Percentiles rank a stretch among this genome's conserved stretches.
phyloP scores from a whole-genome alignment of 2,888 invertebrate genomes.

The Torymus aiolomorphi region DNA sequence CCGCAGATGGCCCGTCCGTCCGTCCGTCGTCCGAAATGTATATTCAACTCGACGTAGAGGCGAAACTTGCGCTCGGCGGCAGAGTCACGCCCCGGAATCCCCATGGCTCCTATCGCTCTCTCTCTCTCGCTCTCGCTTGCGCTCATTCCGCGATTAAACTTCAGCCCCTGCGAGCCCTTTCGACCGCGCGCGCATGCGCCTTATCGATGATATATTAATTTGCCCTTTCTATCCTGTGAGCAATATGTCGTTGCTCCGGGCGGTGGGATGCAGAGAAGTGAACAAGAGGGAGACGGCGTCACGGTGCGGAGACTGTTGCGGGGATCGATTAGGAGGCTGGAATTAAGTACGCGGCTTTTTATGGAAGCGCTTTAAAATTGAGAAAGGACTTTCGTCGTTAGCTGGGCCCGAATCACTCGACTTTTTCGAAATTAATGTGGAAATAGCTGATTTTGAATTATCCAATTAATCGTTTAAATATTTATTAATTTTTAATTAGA shows the following conservation, averaged over 20 bases:
- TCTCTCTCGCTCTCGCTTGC: slow-evolving; percentile 28
- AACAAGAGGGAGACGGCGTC: too few species aligned
- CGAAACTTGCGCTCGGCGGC: slow-evolving; percentile 56
- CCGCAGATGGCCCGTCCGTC: slow-evolving; percentile 58
- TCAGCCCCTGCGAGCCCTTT: slow-evolving; percentile 22
- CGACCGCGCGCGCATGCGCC: background rate
- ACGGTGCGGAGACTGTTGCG: too few species aligned
- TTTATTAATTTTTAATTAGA: too few species aligned
- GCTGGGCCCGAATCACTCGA: too few species aligned
- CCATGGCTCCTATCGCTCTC: slow-evolving; percentile 9
- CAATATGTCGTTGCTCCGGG: slow-evolving; percentile 9
- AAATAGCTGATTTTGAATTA: too few species aligned
- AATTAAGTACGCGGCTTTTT: too few species aligned
- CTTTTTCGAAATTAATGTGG: too few species aligned
- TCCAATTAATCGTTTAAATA: too few species aligned
- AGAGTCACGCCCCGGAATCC: slow-evolving; percentile 44
- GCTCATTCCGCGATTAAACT: slow-evolving; percentile 33
- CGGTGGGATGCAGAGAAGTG: too few species aligned
- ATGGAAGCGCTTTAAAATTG: too few species aligned
- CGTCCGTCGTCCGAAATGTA: slow-evolving; percentile 49
- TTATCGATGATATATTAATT: slow-evolving; percentile 45
- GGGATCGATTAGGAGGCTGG: too few species aligned
- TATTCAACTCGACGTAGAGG: slow-evolving; percentile 32
- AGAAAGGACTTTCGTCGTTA: too few species aligned
- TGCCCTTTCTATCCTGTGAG: slow-evolving; percentile 18